These are phyloP conservation scores for Mustela lutreola DNA, from an alignment of 2,113 vertebrate genomes.

Conservation along the genomic window DNA sequence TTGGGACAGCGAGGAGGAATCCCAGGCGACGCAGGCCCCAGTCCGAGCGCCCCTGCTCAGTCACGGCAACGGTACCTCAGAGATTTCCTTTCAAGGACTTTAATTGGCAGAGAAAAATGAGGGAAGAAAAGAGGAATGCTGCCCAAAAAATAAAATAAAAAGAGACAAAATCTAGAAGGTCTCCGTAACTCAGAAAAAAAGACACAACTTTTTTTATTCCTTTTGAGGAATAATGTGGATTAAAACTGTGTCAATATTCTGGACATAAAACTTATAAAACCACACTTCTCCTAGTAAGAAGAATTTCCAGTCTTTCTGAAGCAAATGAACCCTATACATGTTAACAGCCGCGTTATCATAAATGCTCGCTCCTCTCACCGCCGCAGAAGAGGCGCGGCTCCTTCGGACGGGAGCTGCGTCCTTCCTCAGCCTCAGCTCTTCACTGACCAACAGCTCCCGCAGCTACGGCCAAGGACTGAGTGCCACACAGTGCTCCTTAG, in stretches of 20 bases:
- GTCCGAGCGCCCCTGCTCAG: background rate
- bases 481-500: constrained; percentile 27
- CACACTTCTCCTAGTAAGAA: background rate
- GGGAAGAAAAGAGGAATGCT: background rate
- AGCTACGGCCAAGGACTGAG: background rate
- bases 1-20: constrained; percentile 77
- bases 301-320: background rate
- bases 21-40: constrained; percentile 79
- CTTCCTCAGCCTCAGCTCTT: background rate
- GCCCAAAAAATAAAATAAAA: too few relatives aligned
- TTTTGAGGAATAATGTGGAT: background rate
- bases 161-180: background rate
- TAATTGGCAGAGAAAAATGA: constrained; percentile 67
- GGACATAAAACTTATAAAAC: background rate
- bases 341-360: background rate
- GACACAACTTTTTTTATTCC: background rate
- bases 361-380: background rate
- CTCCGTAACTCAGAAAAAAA: background rate
- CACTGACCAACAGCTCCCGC: background rate
- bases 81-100: constrained; percentile 62
- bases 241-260: background rate
- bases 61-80: background rate
- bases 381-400: background rate
- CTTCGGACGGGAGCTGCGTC: background rate
- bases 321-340: background rate